Evolutionary conservation across 2,113 vertebrate genomes (phyloP).

Genomic region (Nematolebias whitei): DNA sequence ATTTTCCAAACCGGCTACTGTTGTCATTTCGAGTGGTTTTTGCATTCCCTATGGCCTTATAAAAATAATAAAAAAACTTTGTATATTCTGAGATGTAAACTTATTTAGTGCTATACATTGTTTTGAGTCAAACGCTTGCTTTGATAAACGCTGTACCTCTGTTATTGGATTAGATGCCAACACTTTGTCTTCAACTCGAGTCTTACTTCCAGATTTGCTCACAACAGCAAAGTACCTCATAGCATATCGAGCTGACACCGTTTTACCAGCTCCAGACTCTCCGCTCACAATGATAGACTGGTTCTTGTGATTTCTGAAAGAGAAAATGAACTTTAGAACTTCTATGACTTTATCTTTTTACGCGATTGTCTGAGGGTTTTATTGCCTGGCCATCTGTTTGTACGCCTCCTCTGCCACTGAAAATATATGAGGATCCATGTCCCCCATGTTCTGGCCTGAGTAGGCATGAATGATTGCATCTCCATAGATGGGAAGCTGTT

Average conservation of each 20-base stretch:
- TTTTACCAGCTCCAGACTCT: slow-evolving; percentile 97
- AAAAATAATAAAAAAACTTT: slow-evolving; percentile 4
- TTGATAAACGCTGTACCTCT: slow-evolving; percentile 81
- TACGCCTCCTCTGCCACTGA: slow-evolving; percentile 98
- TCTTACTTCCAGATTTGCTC: slow-evolving; percentile 91
- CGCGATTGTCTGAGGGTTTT: slow-evolving; percentile 44
- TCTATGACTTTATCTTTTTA: neutral
- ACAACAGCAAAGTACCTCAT: slow-evolving; percentile 98
- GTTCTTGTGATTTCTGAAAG: slow-evolving; percentile 88
- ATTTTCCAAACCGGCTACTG: slow-evolving; percentile 98
- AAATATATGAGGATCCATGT: slow-evolving; percentile 99
- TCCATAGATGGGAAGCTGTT: slow-evolving; percentile 91
- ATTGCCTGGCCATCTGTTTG: slow-evolving; percentile 97
- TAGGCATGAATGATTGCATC: slow-evolving; percentile 97
- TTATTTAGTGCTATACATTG: neutral
- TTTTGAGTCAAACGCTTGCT: neutral
- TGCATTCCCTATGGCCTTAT: slow-evolving; percentile 94
- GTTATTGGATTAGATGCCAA: slow-evolving; percentile 95
- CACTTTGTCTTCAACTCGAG: slow-evolving; percentile 93
- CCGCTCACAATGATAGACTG: slow-evolving; percentile 98
- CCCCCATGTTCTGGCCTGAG: slow-evolving; percentile 96
- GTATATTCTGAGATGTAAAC: neutral
- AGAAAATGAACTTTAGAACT: neutral
- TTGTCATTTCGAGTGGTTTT: slow-evolving; percentile 98
- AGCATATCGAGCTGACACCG: slow-evolving; percentile 92